Conservation (phyloP, 2,888 invertebrate genomes). For the Mesorhabditis spiculigera region DNA sequence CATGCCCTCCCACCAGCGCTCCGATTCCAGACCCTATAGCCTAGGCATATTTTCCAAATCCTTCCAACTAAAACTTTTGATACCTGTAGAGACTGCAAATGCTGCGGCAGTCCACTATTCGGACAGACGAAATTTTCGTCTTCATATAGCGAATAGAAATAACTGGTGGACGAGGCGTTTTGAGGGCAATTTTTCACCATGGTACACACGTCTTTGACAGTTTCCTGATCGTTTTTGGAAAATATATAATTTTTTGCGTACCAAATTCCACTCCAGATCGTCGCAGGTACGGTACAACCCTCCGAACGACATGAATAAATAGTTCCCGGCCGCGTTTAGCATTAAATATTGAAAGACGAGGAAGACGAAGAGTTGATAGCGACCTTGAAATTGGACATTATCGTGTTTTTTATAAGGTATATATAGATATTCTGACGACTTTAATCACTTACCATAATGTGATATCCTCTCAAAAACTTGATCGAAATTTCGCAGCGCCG, state of each 20-base stretch:
- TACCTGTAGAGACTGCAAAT: slow-evolving; percentile 29
- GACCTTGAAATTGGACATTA: background rate
- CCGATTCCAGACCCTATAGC: slow-evolving; percentile 33
- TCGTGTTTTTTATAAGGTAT: no score
- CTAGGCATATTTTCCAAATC: background rate
- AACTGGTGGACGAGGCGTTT: slow-evolving; percentile 9
- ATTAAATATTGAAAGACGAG: background rate
- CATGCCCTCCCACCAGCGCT: slow-evolving; percentile 31
- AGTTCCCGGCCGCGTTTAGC: background rate
- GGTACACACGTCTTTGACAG: background rate
- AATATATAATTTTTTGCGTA: background rate
- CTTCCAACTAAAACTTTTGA: no score
- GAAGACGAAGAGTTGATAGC: background rate
- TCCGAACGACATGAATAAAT: slow-evolving; percentile 1
- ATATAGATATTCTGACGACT: background rate
- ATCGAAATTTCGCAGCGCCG: background rate
- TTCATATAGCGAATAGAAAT: slow-evolving; percentile 27
- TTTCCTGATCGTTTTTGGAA: background rate
- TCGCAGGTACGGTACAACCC: background rate
- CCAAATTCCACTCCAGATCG: background rate
- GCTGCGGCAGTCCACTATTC: slow-evolving; percentile 22
- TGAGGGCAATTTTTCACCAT: slow-evolving; percentile 10
- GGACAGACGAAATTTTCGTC: slow-evolving; percentile 30
- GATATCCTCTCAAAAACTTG: background rate
- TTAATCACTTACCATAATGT: background rate